These are phyloP conservation scores for Micropterix aruncella DNA, from an alignment of 2,888 invertebrate genomes.

Conservation along the genomic window DNA sequence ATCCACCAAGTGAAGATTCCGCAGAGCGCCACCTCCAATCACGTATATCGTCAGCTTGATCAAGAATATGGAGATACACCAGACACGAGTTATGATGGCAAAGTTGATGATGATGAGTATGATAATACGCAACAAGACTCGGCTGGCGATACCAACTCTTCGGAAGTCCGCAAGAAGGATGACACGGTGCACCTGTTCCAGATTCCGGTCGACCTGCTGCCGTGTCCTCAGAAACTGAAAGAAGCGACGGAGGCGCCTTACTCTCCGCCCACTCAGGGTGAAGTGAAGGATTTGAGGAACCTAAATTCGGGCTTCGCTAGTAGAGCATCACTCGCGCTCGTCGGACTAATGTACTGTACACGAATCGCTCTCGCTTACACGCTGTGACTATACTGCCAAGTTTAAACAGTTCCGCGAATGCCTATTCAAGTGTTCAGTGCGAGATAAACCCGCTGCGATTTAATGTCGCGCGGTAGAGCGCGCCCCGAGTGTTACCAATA, in stretches of 20 bases:
- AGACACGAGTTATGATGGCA: not conserved
- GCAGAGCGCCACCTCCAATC: not conserved
- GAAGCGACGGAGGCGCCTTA: conserved; percentile 9
- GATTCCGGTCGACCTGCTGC: conserved; percentile 28
- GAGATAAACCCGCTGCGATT: not conserved
- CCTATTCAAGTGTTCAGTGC: not conserved
- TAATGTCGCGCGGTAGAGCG: too few species aligned
- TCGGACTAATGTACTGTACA: not conserved
- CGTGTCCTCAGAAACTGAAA: conserved; percentile 32
- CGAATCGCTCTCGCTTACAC: not conserved
- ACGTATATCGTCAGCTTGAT: not conserved
- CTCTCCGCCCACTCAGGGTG: conserved; percentile 9
- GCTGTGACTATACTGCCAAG: not conserved
- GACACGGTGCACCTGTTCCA: conserved; percentile 20
- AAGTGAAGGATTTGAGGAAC: conserved; percentile 10
- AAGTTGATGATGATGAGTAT: not conserved
- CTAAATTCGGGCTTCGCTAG: not conserved
- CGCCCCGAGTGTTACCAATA: not conserved
- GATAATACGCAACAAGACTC: not conserved
- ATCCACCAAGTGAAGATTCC: not conserved
- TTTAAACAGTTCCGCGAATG: not conserved
- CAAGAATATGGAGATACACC: not conserved
- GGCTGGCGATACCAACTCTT: not conserved
- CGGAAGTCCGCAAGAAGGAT: not conserved
- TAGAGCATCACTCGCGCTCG: not conserved